These are phyloP conservation scores for Halichoerus grypus DNA, from an alignment of 2,113 vertebrate genomes.

Conservation along the genomic window DNA sequence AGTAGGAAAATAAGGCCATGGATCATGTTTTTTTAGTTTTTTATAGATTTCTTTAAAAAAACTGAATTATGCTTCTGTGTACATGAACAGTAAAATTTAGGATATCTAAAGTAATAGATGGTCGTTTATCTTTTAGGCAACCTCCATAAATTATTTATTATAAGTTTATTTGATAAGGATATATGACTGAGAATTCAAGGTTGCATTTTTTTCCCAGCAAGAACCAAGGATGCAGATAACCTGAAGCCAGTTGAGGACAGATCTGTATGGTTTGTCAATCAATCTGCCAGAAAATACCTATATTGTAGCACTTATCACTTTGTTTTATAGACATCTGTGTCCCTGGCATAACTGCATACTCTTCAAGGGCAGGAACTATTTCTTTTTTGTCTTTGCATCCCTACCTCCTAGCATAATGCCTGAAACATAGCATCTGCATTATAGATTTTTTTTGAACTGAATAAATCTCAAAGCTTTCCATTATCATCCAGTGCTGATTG, in stretches of 20 bases:
- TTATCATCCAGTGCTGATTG: conserved; percentile 1
- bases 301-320: conserved; percentile 58
- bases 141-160: conserved; percentile 62
- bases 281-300: conserved; percentile 51
- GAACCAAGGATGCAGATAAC: conserved; percentile 61
- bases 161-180: conserved; percentile 66
- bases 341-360: conserved; percentile 46
- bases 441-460: conserved; percentile 53
- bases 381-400: conserved; percentile 48
- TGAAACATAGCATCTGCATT: conserved; percentile 13
- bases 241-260: conserved; percentile 39
- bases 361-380: conserved; percentile 74
- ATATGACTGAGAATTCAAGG: conserved; percentile 68
- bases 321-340: conserved; percentile 64
- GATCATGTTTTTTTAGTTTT: conserved; percentile 40
- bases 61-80: background rate
- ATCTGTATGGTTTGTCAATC: conserved; percentile 63
- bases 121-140: conserved; percentile 54
- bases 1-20: background rate
- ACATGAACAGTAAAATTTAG: conserved; percentile 44
- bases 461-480: conserved; percentile 32
- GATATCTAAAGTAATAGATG: conserved; percentile 24
- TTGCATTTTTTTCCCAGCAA: conserved; percentile 57
- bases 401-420: conserved; percentile 19
- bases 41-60: background rate